Evolutionary conservation across 2,797 vertebrate genomes (phyloP).

Genomic region (Sorex maritimensis): DNA sequence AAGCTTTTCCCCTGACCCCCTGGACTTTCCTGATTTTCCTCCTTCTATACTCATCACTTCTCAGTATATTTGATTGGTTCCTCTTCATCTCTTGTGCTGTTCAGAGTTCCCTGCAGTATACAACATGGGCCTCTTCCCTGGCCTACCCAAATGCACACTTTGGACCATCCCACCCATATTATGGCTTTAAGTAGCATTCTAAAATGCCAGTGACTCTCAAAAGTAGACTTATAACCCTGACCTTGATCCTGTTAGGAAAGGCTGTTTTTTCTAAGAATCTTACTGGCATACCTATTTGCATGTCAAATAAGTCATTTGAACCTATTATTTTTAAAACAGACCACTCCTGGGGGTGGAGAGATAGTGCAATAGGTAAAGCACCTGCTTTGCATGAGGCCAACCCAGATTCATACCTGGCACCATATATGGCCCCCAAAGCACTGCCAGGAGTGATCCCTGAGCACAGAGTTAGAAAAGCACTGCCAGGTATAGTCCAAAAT

Average conservation of each 20-base stretch:
- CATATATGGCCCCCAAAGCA: too few species aligned
- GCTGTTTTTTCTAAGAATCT: background rate
- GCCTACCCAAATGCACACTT: background rate
- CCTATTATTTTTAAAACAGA: background rate
- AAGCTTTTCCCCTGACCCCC: background rate
- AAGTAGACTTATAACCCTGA: background rate
- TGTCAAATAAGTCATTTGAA: background rate
- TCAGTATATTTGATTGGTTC: background rate
- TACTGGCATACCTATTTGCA: background rate
- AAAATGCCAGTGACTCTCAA: background rate
- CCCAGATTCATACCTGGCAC: too few species aligned
- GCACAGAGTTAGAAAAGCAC: too few species aligned
- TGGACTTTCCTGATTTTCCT: background rate
- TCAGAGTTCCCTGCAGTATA: background rate
- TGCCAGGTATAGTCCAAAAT: too few species aligned
- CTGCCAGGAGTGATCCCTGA: too few species aligned
- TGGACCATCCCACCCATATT: background rate
- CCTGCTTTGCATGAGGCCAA: too few species aligned
- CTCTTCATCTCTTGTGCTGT: background rate
- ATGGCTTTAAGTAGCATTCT: background rate
- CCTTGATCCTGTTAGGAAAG: background rate
- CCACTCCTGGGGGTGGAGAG: too few species aligned
- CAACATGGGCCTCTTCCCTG: background rate
- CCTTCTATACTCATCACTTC: background rate
- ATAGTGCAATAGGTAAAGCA: too few species aligned